Base-by-base conservation (phyloP, 2,797 vertebrate genomes). In the Galago senegalensis region DNA sequence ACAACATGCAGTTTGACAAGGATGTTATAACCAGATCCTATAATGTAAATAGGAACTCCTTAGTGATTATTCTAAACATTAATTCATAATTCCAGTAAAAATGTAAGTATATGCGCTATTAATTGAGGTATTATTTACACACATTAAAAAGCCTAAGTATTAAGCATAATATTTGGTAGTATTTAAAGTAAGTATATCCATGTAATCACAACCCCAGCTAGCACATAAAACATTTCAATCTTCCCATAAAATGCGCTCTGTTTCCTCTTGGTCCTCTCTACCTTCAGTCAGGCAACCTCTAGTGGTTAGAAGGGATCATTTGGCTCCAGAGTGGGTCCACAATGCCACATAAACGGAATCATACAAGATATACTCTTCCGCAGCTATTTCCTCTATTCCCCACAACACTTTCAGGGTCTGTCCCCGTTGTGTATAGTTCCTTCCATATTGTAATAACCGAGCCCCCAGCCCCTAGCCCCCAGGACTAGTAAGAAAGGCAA, bases 301-400 rank as follows among this genome's bases (percentile, higher is more conserved):
- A 0, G 27, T 2, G 25, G 13, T 13, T 31, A 1, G 1, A 14
- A 63, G 25, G 25, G 3, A 0, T 3, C 37, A 29, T 20, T 7
- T 10, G 16, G 77, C 31, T 40, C 34, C 17, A 34, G 56, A 79
- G 56, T 7, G 10, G 21, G 16, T 65, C 31, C 12, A 16, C 8
- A 53, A 5, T 0, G 2, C 27, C 27, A 2, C 0, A 2, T 1
- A 3, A 23, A 3, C 0, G 3, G 23, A 8, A 5, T 16, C 34
- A 4, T 0, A 3, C 2, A 1, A 5, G 7, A 4, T 4, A 0
- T 1, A 8, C 1, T n/a, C 1, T 4, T 21, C 5, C 14, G 18
- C 23, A 3, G 7, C 61, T 21, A 56, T 65, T 9, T 29, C 31
- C 29, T 2, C 13, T 21, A 2, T 5, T 21, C 27, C 3, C 21